Evolutionary conservation across 2,797 vertebrate species (phyloP), one percentile per base, ranked within the genome.

Genomic region (Typhlichthys subterraneus): DNA sequence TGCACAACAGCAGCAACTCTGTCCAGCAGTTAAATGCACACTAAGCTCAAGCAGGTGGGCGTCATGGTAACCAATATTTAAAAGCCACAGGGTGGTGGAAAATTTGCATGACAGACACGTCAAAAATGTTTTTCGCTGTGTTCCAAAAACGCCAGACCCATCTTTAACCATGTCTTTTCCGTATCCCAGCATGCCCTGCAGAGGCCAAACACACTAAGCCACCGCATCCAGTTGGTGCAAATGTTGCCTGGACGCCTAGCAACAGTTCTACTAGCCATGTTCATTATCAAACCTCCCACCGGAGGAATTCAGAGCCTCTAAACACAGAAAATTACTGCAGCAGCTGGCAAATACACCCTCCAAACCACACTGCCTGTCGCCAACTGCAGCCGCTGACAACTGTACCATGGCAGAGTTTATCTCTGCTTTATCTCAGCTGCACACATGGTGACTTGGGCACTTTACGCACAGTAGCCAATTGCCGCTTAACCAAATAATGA

Each of bases 311-410:
- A 65, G 75, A 81, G 72, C 38, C 66, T 72, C 85, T 79, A 77
- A 88, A 88, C 82, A 72, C 82, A 73, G 82, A 76, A 86, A 87
- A 91, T 85, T 77, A 88, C 75, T 80, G 83, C 89, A 91, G 90
- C 89, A 90, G 91, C 84, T 83, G 75, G 83, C 73, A 79, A 80
- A 83, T 59, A 63, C 77, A 48, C 71, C 57, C 80, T 79, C 62
- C 50, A 79, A 86, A 85, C 82, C 58, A 23, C 54, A 10, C 75
- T 42, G 33, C 72, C 83, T 81, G 73, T 67, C 76, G 84, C 80
- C 88, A 85, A 87, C 85, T 83, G 87, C 80, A 53, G 17, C 53
- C 63, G 38, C 71, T 11, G 77, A 89, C 88, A 91, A 92, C 89
- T 89, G 88, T 65, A 80, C 29, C 12, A 58, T 63, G 51, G 63